Percentiles rank a stretch among this genome's conserved stretches.
Conservation (phyloP, 2,797 vertebrate species). For the Melanotaenia nigrans region DNA sequence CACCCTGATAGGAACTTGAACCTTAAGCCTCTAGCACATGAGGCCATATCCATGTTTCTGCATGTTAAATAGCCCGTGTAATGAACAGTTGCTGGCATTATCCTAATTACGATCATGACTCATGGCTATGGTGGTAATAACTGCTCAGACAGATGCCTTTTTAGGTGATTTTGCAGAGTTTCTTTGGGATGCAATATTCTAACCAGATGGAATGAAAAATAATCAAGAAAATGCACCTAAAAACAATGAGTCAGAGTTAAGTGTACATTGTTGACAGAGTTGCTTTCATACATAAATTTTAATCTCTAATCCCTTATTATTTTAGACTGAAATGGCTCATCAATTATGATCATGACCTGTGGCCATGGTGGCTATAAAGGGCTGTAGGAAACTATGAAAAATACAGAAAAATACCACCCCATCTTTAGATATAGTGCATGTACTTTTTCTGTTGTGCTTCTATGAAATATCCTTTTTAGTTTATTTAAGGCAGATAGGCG, state of each 20-base stretch:
- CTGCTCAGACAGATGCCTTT: background rate
- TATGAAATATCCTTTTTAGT: constrained; percentile 28
- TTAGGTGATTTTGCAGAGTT: background rate
- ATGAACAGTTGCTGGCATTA: background rate
- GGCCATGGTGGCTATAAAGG: no score
- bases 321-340: no score
- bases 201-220: background rate
- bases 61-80: background rate
- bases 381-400: background rate
- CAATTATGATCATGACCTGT: no score
- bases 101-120: background rate
- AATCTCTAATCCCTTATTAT: no score
- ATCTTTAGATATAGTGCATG: constrained; percentile 11
- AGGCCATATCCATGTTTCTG: background rate
- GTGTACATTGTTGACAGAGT: no score
- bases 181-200: background rate
- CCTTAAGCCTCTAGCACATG: background rate
- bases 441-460: constrained; percentile 11
- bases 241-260: no score
- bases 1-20: background rate
- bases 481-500: constrained; percentile 3
- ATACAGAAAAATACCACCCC: constrained; percentile 7
- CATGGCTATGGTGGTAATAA: background rate
- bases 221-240: no score
- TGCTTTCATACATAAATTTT: no score